phyloP scores from a whole-genome alignment of 2,113 vertebrate genomes.

The Scopus umbretta region DNA sequence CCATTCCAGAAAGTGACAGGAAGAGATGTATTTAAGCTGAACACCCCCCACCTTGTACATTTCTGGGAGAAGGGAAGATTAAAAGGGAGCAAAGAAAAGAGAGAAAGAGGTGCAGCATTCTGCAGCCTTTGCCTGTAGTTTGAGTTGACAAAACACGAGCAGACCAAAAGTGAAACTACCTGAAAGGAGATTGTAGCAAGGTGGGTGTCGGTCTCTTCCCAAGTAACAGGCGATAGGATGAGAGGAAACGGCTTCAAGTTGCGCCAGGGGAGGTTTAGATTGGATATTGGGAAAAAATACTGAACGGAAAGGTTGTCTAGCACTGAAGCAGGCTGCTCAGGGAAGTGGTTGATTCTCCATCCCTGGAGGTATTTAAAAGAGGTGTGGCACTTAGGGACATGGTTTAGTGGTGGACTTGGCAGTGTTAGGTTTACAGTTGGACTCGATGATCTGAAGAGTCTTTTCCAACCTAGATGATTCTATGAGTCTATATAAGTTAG shows the following conservation, averaged over 20 bases:
- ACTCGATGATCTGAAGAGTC: background rate
- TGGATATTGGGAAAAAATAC: background rate
- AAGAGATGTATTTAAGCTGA: background rate
- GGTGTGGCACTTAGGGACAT: rapidly evolving
- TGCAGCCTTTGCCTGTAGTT: background rate
- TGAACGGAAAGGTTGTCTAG: background rate
- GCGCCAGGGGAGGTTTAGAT: background rate
- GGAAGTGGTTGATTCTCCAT: background rate
- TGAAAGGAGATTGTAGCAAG: background rate
- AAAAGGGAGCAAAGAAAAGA: background rate
- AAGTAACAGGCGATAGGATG: background rate
- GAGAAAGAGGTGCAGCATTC: background rate
- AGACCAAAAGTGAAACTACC: background rate
- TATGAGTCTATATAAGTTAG: background rate
- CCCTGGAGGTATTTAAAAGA: background rate
- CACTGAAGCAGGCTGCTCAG: background rate
- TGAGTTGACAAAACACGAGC: background rate
- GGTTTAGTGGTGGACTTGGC: background rate
- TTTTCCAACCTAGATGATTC: background rate
- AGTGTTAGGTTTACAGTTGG: background rate
- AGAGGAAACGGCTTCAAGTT: background rate
- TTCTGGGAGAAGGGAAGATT: background rate
- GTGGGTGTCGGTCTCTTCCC: background rate
- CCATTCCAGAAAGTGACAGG: background rate
- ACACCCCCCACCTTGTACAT: rapidly evolving